These are phyloP conservation scores for Halictus ligatus DNA, from an alignment of 2,888 invertebrate genomes.

Conservation along the genomic window DNA sequence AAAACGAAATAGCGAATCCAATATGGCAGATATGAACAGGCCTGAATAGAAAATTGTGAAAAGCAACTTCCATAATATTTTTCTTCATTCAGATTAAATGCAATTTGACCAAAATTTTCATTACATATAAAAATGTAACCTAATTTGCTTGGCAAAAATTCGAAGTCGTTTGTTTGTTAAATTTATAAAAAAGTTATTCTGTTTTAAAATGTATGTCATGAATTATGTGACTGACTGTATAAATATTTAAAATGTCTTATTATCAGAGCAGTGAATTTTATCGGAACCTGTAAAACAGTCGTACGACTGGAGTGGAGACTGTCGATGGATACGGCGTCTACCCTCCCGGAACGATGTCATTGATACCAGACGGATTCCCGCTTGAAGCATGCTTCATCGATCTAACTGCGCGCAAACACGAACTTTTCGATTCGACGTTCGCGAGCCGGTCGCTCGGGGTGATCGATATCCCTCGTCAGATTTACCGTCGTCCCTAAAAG, in stretches of 20 bases:
- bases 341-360: conserved; percentile 9
- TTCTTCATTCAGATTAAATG: no score
- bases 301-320: not conserved
- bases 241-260: not conserved
- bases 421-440: conserved; percentile 40
- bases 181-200: no score
- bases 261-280: not conserved
- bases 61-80: no score
- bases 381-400: conserved; percentile 19
- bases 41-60: no score
- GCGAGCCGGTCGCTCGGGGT: conserved; percentile 42
- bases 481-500: conserved; percentile 53
- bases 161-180: no score
- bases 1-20: no score
- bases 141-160: no score
- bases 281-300: not conserved
- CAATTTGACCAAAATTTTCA: no score
- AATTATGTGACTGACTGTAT: no score
- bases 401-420: conserved; percentile 43
- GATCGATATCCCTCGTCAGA: conserved; percentile 61
- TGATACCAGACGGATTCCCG: not conserved
- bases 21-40: no score
- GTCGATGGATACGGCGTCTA: not conserved
- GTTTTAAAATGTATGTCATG: no score
- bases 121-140: no score